Evolutionary conservation across 2,888 invertebrate species (phyloP), one percentile per base, ranked within the genome.

Genomic region (Synanthedon formicaeformis): DNA sequence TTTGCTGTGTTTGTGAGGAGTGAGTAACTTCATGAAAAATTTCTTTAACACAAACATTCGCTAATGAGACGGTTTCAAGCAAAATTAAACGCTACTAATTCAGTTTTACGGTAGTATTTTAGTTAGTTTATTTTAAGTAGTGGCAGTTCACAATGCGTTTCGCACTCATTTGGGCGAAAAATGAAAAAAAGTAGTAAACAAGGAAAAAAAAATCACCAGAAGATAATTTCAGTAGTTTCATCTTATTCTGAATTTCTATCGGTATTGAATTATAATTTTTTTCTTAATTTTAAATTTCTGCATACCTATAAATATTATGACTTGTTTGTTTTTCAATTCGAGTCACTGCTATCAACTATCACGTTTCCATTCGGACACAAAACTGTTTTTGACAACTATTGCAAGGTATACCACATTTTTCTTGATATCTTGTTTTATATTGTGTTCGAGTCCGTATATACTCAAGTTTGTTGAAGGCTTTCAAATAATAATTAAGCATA

Each of bases 11-110:
- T 49, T 23, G 49, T 23, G 23, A 49, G 49, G 4, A 49, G 13
- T 49, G 49, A 49, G 58, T 62, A 63, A 67, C 58, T 65, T 67
- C 60, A 59, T 56, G 55, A 59, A 54, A 57, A 56, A 55, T 52
- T 52, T 55, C 56, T 51, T 56, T 55, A 52, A 53, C 55, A 51
- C 50, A 58, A 66, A 63, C 53, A 60, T 61, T 48, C 48, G 51
- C 57, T 65, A 63, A 63, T 60, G 61, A 66, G 58, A 51, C 50
- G 52, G 49, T 12, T 49, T 18, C 49, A 18, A 23, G 16, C 18
- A 8, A 12, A 49, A 23, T 23, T 4, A 45, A 45, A 45, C 45
- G 1, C 45, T n/a, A 14, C 14, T 3, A 45, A 5, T 45, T 45
- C n/a, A 45, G 13, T 13, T 12, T 45, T 13, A 14, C 6, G 41